Evolutionary conservation across 2,797 vertebrate genomes (phyloP), one percentile per base, ranked within the genome.

Genomic region (Arctocebus calabarensis): DNA sequence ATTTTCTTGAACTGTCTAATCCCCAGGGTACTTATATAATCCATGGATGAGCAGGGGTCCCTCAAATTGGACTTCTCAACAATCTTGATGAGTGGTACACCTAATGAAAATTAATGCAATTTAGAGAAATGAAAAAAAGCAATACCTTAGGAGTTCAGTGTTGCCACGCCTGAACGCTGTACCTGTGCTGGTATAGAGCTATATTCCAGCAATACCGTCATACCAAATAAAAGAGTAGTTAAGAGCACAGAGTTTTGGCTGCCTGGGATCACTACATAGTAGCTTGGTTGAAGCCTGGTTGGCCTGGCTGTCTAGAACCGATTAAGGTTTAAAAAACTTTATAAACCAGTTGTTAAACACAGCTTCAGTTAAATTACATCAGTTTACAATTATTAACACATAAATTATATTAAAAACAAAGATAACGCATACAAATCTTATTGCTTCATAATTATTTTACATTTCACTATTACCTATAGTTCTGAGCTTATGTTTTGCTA

Each of bases 391-490:
- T 40, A 16, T 52, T 52, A 52, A 52, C 48, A 87, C 84, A 94
- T 74, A 93, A 82, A 68, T 37, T 64, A 34, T 14, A 62, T 82
- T 92, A 55, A 91, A 78, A 75, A 59, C 20, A 83, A 89, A 84
- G 34, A 12, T 12, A 91, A 88, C 40, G 34, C 0, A 52, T 61
- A 68, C 48, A 88, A 90, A 88, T 57, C 9, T 86, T n/a, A 82
- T 52, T 13, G 34, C 27, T 84, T 70, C 34, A 19, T 81, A 84
- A 79, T 77, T 70, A 81, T 74, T 78, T 84, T 61, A 66, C 19
- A 84, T 32, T 87, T 85, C 73, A 52, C 17, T 82, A 71, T 74
- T 85, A 52, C 55, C 48, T 84, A 17, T 27, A 82, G 9, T 57
- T 10, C 40, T 85, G 20, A 82, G 13, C 27, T 64, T 84, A 74